Conservation (phyloP, 2,888 invertebrate species). For the Vanessa cardui region DNA sequence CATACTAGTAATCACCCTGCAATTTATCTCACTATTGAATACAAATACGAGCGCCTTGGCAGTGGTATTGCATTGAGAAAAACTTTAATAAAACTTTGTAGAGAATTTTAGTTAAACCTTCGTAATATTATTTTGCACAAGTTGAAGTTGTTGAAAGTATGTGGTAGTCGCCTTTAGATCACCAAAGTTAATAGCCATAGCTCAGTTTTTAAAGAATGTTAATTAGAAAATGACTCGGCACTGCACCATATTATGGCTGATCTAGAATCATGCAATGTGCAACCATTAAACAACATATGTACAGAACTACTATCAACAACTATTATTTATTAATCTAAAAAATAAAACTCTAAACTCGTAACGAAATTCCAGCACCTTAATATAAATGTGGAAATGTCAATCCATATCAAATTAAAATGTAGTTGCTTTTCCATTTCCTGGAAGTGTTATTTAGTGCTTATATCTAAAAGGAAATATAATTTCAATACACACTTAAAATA, state of each 20-base stretch:
- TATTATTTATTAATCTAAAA: neutral
- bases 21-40: slow-evolving; percentile 6
- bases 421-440: neutral
- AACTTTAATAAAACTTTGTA: neutral
- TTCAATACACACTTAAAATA: neutral
- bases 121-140: no score
- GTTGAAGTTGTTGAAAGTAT: no score
- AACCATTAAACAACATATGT: slow-evolving; percentile 17
- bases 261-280: slow-evolving; percentile 19
- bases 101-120: neutral
- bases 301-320: slow-evolving; percentile 12
- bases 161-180: no score
- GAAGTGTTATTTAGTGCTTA: neutral
- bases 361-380: slow-evolving; percentile 10
- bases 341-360: slow-evolving; percentile 1
- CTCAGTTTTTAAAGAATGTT: neutral
- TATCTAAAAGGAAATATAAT: neutral
- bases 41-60: slow-evolving; percentile 6
- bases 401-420: neutral
- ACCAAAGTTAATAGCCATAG: neutral
- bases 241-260: slow-evolving; percentile 5
- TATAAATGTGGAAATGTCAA: neutral
- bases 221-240: neutral
- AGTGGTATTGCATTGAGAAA: slow-evolving; percentile 8
- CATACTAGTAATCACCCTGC: slow-evolving; percentile 1